Evolutionary conservation across 1,140 invertebrate genomes (phyloP), one percentile per base, ranked within the genome.

Genomic region (Melipona quadrifasciata): DNA sequence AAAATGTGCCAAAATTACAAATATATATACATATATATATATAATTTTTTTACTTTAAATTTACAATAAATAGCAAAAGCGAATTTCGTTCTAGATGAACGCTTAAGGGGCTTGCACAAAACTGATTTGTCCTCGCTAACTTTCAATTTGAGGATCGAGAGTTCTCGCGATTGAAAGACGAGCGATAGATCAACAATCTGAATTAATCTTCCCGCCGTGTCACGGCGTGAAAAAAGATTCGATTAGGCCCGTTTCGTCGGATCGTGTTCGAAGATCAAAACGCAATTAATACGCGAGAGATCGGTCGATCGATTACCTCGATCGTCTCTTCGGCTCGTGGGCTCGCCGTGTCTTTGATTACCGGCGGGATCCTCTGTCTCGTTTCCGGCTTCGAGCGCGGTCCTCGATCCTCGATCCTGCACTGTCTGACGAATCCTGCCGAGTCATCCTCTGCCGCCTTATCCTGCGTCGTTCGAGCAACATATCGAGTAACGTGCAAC

Each of bases 361-460:
- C 19, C 21, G 81, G 87, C 64, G 80, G 61, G 12, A 86, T 39
- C 65, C 87, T 85, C 78, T 82, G 85, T 53, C 88, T 85, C 34
- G 80, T n/a, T 61, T 88, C 81, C 67, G 80, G 76, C 80, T 89
- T 86, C 68, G 77, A 78, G 55, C 87, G 82, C 65, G 75, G 64
- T 58, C 80, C 61, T 58, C 80, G 88, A 76, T 89, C 87, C 58
- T 89, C 88, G 81, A 86, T 87, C 77, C 78, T 86, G 47, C 47
- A 79, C 75, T 75, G 27, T 24, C 57, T 79, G 14, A 64, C 75
- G 8, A 55, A 55, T 39, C 67, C 82, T 39, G 16, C 53, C 82
- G 82, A 61, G n/a, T 70, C 74, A 19, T 78, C 75, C 27, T 71
- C 75, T 8, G 39, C 39, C 74, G 53, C 21, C 51, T 21, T 79